Conservation (phyloP, 2,113 vertebrate species). For the Osmerus mordax region DNA sequence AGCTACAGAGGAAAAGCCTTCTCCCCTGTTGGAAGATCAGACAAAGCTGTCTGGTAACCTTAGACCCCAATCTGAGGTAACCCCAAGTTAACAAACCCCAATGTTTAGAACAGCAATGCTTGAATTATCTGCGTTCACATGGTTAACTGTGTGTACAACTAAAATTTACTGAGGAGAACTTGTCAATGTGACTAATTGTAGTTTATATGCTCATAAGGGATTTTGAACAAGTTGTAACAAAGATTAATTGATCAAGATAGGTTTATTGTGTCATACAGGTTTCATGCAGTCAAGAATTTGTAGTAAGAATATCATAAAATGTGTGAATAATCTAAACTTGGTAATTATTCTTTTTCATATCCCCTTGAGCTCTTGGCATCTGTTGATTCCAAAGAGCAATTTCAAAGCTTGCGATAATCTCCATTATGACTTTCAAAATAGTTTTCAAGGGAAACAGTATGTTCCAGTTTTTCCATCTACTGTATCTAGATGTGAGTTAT, state of each 20-base stretch:
- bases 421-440: background rate
- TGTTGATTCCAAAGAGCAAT: background rate
- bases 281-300: background rate
- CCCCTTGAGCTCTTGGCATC: background rate
- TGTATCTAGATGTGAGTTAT: background rate
- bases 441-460: background rate
- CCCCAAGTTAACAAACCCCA: too few relatives aligned
- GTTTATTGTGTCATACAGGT: background rate
- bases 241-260: background rate
- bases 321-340: too few relatives aligned
- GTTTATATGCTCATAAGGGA: too few relatives aligned
- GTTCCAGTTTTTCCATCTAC: background rate
- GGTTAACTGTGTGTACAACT: too few relatives aligned
- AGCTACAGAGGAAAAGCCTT: background rate
- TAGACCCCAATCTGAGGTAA: background rate
- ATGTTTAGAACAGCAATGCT: too few relatives aligned
- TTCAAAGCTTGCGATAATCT: background rate
- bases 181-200: too few relatives aligned
- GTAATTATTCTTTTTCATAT: too few relatives aligned
- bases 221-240: background rate
- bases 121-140: too few relatives aligned
- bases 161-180: too few relatives aligned
- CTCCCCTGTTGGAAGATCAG: background rate
- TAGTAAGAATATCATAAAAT: background rate
- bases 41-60: background rate